Conservation (phyloP, 2,888 invertebrate genomes). For the Synanthedon formicaeformis region DNA sequence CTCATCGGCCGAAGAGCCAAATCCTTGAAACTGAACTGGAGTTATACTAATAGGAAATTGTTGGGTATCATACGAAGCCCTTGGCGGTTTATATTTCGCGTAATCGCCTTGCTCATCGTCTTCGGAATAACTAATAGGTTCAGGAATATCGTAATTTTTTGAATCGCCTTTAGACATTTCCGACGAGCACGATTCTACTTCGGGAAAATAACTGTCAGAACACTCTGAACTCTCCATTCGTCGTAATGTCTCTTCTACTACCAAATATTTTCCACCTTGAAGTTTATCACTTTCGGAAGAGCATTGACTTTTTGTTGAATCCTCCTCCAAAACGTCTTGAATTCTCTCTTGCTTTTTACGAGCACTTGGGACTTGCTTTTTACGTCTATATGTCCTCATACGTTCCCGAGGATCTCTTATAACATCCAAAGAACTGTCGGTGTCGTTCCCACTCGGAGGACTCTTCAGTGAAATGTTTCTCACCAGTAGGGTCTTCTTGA, state of each 20-base stretch:
- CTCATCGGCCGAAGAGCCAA: slow-evolving; percentile 73
- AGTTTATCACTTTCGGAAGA: slow-evolving; percentile 64
- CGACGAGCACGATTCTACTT: slow-evolving; percentile 73
- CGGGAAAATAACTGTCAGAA: slow-evolving; percentile 78
- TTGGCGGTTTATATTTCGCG: slow-evolving; percentile 42
- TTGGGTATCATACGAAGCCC: slow-evolving; percentile 47
- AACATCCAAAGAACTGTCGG: slow-evolving; percentile 77
- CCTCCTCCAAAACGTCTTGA: slow-evolving; percentile 66
- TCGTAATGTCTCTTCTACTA: slow-evolving; percentile 55
- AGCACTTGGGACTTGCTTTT: slow-evolving; percentile 72
- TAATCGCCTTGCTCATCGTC: slow-evolving; percentile 68
- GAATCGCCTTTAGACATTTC: slow-evolving; percentile 71
- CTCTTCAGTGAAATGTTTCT: slow-evolving; percentile 74
- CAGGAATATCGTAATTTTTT: slow-evolving; percentile 46
- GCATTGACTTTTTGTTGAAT: slow-evolving; percentile 62
- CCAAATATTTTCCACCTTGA: slow-evolving; percentile 43
- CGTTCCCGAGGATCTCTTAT: slow-evolving; percentile 77
- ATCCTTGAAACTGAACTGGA: slow-evolving; percentile 70
- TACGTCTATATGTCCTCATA: slow-evolving; percentile 76
- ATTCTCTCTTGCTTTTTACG: slow-evolving; percentile 70
- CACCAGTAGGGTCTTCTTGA: slow-evolving; percentile 73
- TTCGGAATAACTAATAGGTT: slow-evolving; percentile 61
- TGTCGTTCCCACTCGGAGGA: slow-evolving; percentile 81
- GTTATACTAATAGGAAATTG: slow-evolving; percentile 59
- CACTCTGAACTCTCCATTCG: slow-evolving; percentile 74